phyloP scores from a whole-genome alignment of 2,797 vertebrate species.

The Notolabrus celidotus region DNA sequence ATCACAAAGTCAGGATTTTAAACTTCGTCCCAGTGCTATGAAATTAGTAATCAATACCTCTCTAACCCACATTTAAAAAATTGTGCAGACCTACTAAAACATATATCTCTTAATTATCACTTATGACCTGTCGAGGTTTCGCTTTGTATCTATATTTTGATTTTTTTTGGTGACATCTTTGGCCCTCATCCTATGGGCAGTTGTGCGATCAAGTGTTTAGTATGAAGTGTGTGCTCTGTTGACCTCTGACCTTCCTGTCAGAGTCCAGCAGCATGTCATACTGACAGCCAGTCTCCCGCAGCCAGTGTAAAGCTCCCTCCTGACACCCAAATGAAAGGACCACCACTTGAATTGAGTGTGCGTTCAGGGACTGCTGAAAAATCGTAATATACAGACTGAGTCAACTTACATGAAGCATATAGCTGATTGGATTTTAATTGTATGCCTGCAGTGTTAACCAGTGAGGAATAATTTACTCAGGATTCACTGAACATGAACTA shows the following conservation, averaged over 20 bases:
- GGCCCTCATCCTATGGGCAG: no score
- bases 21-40: neutral
- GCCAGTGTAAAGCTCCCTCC: slow-evolving; percentile 67
- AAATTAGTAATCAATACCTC: no score
- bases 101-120: no score
- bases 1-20: neutral
- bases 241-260: slow-evolving; percentile 59
- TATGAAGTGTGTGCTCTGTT: neutral
- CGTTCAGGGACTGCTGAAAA: slow-evolving; percentile 53
- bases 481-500: neutral
- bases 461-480: neutral
- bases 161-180: no score
- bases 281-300: slow-evolving; percentile 61
- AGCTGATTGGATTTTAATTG: no score
- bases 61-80: no score
- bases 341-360: slow-evolving; percentile 52
- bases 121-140: no score
- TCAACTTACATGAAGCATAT: neutral
- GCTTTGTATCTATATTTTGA: no score
- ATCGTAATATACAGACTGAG: neutral
- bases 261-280: slow-evolving; percentile 71
- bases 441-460: neutral
- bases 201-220: no score
- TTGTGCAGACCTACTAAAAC: no score
- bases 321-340: slow-evolving; percentile 71